Conservation (phyloP, 2,797 vertebrate genomes). For the Selene dorsalis region DNA sequence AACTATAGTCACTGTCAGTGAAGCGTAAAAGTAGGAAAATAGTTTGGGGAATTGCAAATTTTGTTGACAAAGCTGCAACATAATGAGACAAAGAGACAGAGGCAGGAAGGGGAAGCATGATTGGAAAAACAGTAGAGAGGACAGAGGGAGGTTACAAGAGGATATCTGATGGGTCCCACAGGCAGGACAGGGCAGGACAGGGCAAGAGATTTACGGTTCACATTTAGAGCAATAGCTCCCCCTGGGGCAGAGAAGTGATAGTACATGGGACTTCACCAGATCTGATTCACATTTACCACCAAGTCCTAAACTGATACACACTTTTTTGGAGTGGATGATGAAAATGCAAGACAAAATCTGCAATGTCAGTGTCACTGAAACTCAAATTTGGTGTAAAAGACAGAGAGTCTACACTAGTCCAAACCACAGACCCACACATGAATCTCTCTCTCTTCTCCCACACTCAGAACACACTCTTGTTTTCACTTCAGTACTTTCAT, state of each 20-base stretch:
- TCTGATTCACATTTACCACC: background rate
- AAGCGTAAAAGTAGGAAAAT: background rate
- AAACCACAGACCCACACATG: constrained; percentile 11
- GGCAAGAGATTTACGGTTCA: constrained; percentile 27
- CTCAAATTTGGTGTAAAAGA: background rate
- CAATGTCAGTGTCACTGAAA: background rate
- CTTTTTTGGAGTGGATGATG: background rate
- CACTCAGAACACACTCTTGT: constrained; percentile 18
- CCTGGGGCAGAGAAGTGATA: constrained; percentile 72
- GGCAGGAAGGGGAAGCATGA: background rate
- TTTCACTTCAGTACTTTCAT: constrained; percentile 55
- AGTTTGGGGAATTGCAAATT: background rate
- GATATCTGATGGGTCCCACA: constrained; percentile 24
- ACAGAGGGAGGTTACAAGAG: constrained; percentile 11
- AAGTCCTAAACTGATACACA: background rate
- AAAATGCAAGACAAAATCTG: background rate
- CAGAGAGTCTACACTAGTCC: background rate
- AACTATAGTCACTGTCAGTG: background rate
- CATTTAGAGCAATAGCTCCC: constrained; percentile 79
- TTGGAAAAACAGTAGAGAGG: constrained; percentile 3
- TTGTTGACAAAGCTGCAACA: background rate
- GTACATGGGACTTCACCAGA: constrained; percentile 31
- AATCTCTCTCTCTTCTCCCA: background rate
- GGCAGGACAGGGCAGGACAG: constrained; percentile 30
- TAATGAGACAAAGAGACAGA: background rate